Conservation (phyloP, 2,797 vertebrate species). For the Diplodus puntazzo region DNA sequence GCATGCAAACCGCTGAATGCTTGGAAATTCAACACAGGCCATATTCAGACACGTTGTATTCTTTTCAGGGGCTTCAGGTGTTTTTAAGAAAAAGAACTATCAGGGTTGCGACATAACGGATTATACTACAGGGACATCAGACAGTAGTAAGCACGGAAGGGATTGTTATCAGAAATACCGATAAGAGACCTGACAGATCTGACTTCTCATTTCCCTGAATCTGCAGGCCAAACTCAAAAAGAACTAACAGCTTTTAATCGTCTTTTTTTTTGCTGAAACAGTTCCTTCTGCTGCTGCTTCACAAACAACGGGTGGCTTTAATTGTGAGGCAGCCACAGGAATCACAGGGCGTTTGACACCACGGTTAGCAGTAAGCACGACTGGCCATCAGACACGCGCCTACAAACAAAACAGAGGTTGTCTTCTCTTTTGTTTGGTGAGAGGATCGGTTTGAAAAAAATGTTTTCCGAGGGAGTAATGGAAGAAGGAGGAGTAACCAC, state of each 20-base stretch:
- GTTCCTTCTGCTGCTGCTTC: slow-evolving; percentile 1
- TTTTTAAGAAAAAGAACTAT: background rate
- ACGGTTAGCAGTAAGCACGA: background rate
- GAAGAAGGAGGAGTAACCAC: background rate
- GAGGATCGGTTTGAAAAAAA: background rate
- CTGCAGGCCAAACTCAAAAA: background rate
- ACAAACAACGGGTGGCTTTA: background rate
- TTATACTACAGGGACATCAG: background rate
- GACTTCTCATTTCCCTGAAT: background rate
- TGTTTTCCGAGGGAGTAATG: background rate
- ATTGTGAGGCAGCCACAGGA: background rate
- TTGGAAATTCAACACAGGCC: background rate
- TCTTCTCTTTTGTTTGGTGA: background rate
- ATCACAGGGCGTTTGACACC: background rate
- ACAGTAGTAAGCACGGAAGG: background rate
- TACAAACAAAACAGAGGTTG: background rate
- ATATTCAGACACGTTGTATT: background rate
- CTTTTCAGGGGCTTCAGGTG: background rate
- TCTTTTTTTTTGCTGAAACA: too few relatives aligned
- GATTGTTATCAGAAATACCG: slow-evolving; percentile 5
- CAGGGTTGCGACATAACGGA: slow-evolving; percentile 3
- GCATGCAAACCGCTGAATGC: background rate
- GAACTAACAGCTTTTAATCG: background rate
- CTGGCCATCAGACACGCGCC: background rate
- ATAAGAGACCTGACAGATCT: slow-evolving; percentile 2